These are phyloP conservation scores for Nyctibius grandis DNA, from an alignment of 2,797 vertebrate genomes.

Conservation along the genomic window DNA sequence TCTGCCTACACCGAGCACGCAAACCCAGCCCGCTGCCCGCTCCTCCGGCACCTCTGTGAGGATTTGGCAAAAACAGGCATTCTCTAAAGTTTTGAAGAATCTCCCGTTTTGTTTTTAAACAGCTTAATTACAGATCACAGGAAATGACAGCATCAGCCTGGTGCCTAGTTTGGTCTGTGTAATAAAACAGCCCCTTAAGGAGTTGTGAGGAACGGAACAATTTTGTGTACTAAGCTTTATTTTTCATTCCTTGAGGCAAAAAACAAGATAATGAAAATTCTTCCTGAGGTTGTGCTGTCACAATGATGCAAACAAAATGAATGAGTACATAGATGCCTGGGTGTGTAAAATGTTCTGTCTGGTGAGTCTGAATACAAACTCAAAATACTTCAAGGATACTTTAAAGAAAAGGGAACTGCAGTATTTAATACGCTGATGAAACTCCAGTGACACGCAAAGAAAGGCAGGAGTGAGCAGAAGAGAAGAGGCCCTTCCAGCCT, in stretches of 20 bases:
- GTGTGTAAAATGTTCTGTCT: neutral
- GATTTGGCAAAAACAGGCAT: neutral
- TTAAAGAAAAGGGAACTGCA: neutral
- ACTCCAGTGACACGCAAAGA: neutral
- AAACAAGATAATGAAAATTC: neutral
- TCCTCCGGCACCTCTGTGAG: neutral
- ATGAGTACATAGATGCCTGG: neutral
- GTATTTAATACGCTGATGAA: rapidly evolving
- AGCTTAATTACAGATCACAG: neutral
- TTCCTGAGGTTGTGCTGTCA: neutral
- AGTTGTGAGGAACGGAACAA: neutral
- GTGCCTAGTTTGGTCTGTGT: neutral
- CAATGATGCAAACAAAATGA: neutral
- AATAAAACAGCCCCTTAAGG: neutral
- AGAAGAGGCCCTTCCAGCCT: neutral
- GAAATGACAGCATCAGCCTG: neutral
- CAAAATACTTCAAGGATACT: neutral
- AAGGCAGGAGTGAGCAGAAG: neutral
- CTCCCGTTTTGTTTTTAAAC: neutral
- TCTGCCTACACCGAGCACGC: neutral
- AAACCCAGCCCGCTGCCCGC: neutral
- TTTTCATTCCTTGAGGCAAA: neutral
- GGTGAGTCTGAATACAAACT: neutral
- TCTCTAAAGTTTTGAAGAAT: neutral
- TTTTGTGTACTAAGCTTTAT: neutral